A percentile compares a stretch with the other conserved stretches of the same genome.
phyloP scores from a whole-genome alignment of 2,888 invertebrate species.

The Scaptodrosophila latifasciaeformis region DNA sequence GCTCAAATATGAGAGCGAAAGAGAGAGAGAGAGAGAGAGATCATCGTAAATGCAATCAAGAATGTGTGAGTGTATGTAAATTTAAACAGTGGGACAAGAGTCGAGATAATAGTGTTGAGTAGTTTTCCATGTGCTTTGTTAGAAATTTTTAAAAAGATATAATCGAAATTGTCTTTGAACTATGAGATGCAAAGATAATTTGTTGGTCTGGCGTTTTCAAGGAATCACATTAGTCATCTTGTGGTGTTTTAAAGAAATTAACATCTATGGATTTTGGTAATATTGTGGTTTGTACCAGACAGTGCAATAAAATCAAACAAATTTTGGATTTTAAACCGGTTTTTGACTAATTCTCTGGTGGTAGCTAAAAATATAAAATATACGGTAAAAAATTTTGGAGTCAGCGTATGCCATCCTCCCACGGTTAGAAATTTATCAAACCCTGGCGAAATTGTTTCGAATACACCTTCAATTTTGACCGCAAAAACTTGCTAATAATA shows the following conservation, averaged over 20 bases:
- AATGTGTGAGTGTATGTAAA: constrained; percentile 23
- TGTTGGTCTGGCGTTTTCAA: too few species aligned
- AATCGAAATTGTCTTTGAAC: too few species aligned
- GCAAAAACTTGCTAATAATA: constrained; percentile 44
- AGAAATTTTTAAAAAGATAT: too few species aligned
- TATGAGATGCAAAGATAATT: too few species aligned
- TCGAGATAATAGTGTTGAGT: too few species aligned
- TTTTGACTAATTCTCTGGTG: constrained; percentile 20
- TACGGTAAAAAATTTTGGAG: background rate
- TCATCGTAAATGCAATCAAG: background rate
- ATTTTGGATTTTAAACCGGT: constrained; percentile 21
- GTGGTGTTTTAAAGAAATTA: too few species aligned
- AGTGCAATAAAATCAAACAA: constrained; percentile 19
- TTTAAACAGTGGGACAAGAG: too few species aligned
- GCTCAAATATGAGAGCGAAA: too few species aligned
- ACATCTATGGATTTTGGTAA: constrained; percentile 19
- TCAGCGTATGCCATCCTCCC: constrained; percentile 33
- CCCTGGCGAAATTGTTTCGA: constrained; percentile 18
- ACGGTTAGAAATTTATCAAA: constrained; percentile 47
- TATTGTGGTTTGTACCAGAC: constrained; percentile 24
- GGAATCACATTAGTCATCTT: too few species aligned
- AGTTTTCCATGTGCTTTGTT: too few species aligned
- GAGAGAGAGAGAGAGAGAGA: constrained; percentile 3
- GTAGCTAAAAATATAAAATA: too few species aligned
- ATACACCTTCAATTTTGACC: constrained; percentile 39